Percentiles rank a stretch among this genome's conserved stretches.
Conservation (phyloP, 2,888 invertebrate genomes). For the Mimachlamys varia region DNA sequence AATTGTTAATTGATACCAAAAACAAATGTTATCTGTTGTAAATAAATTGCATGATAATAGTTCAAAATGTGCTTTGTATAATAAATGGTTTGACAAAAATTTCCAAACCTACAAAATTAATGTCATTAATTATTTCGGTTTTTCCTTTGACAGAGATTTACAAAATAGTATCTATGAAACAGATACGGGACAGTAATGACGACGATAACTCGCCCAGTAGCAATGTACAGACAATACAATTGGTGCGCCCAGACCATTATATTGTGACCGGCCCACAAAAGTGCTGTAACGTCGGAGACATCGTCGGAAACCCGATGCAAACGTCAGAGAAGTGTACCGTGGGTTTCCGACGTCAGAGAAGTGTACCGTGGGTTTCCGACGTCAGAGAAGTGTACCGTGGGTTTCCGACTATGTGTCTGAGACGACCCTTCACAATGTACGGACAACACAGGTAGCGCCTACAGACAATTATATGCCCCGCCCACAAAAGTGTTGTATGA, state of each 20-base stretch:
- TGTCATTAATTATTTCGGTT: neutral
- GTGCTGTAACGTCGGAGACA: constrained; percentile 86
- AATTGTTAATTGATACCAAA: no score
- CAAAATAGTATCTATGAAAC: constrained; percentile 99
- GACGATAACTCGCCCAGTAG: constrained; percentile 92
- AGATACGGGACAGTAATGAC: constrained; percentile 95
- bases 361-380: no score
- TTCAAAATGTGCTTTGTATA: no score
- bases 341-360: no score
- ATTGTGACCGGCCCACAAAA: constrained; percentile 94
- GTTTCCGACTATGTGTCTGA: no score
- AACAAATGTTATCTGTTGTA: no score
- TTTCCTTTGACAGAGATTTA: constrained; percentile 91
- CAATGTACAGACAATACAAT: constrained; percentile 79
- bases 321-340: no score
- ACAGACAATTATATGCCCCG: constrained; percentile 85
- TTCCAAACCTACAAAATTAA: no score
- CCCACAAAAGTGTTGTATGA: constrained; percentile 95
- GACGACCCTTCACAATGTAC: neutral
- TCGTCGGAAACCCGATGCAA: no score
- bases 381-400: no score
- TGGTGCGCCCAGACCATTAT: constrained; percentile 78
- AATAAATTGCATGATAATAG: no score
- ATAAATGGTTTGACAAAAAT: no score
- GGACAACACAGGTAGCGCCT: constrained; percentile 79